Evolutionary conservation across 2,113 vertebrate genomes (phyloP).

Genomic region (Sakesphorus luctuosus): DNA sequence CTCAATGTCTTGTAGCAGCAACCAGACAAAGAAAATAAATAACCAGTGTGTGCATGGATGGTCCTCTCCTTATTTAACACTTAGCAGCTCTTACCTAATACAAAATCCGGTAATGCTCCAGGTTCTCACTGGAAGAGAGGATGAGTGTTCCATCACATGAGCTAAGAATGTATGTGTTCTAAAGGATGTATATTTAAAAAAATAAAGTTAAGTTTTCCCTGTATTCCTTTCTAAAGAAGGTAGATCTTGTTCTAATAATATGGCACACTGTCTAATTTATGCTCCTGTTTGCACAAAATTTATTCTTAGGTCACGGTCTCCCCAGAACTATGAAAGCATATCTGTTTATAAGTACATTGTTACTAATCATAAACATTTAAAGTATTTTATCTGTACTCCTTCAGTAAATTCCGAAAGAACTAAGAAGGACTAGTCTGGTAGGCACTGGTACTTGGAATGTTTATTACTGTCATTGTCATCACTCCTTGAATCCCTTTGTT

Average conservation of each 20-base stretch:
- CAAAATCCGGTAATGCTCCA: background rate
- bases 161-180: background rate
- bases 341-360: background rate
- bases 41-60: background rate
- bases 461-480: accelerated
- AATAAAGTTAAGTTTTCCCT: background rate
- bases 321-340: background rate
- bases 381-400: background rate
- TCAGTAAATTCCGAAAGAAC: background rate
- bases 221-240: background rate
- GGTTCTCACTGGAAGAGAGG: background rate
- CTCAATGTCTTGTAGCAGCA: background rate
- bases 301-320: background rate
- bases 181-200: background rate
- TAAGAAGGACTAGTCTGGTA: background rate
- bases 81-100: background rate
- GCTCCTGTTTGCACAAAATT: background rate
- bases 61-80: background rate
- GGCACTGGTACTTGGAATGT: background rate
- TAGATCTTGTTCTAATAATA: background rate
- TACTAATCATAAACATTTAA: background rate
- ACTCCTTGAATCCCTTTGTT: background rate
- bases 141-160: background rate
- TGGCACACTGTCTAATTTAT: background rate
- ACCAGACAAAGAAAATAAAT: background rate